Percentiles rank a stretch among this genome's conserved stretches.
phyloP scores from a whole-genome alignment of 2,888 invertebrate species.

The Nephrotoma flavescens region DNA sequence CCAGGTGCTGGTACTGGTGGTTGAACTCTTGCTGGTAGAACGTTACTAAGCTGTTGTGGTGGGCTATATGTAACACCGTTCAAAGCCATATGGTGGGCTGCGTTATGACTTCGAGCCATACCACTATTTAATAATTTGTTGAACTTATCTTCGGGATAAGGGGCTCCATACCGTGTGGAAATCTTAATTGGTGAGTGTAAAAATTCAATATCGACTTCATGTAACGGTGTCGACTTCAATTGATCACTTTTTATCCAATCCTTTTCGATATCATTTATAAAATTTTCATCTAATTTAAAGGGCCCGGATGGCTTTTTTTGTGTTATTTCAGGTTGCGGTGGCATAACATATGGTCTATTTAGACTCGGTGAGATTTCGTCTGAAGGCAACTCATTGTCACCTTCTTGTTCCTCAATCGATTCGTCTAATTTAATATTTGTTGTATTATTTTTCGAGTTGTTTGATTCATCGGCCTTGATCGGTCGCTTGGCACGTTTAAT shows the following conservation, averaged over 20 bases:
- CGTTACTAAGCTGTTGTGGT: conserved; percentile 17
- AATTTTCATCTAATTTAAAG: conserved; percentile 60
- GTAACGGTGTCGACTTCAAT: conserved; percentile 29
- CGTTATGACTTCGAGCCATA: not conserved
- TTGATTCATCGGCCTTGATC: conserved; percentile 36
- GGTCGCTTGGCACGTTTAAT: conserved; percentile 78
- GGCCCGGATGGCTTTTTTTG: conserved; percentile 49
- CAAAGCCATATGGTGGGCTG: not conserved
- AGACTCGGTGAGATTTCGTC: conserved; percentile 23
- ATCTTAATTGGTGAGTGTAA: conserved; percentile 36
- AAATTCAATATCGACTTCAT: conserved; percentile 23
- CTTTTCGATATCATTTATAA: conserved; percentile 53
- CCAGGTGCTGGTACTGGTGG: conserved; percentile 16
- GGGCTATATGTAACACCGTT: conserved; percentile 18
- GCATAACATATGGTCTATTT: conserved; percentile 10
- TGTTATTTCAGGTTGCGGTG: conserved; percentile 22
- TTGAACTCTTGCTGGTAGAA: conserved; percentile 9
- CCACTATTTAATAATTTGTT: conserved; percentile 24
- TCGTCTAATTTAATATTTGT: conserved; percentile 24
- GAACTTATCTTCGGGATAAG: conserved; percentile 29
- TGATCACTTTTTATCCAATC: conserved; percentile 30
- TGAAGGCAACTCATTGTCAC: conserved; percentile 26
- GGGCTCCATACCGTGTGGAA: conserved; percentile 34
- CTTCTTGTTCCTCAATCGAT: conserved; percentile 28
- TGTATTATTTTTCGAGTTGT: conserved; percentile 17